Conservation (phyloP, 2,113 vertebrate species). For the Misgurnus anguillicaudatus region DNA sequence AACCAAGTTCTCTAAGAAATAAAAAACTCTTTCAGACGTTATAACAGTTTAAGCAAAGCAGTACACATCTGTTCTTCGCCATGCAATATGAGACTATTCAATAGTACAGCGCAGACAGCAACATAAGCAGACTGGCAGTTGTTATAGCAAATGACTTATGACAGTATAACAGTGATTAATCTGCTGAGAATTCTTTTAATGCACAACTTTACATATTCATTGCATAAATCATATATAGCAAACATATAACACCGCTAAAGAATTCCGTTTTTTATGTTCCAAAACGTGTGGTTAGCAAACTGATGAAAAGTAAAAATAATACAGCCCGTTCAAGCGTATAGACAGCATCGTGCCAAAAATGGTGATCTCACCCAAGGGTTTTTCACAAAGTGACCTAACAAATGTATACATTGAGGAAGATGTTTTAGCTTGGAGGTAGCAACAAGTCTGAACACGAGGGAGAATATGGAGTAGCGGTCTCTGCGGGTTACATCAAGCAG, state of each 20-base stretch:
- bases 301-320: not conserved
- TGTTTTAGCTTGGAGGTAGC: not conserved
- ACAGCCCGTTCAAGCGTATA: not conserved
- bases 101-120: conserved; percentile 29
- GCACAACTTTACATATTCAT: conserved; percentile 27
- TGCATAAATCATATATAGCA: conserved; percentile 3
- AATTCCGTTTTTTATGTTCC: not conserved
- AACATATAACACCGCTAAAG: not conserved
- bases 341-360: not conserved
- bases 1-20: not conserved
- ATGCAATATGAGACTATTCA: conserved; percentile 40
- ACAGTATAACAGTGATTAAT: conserved; percentile 52
- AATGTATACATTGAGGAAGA: conserved; percentile 16
- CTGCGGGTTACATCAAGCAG: conserved; percentile 23
- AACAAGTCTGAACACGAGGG: not conserved
- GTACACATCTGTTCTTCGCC: conserved; percentile 48
- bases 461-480: conserved; percentile 1
- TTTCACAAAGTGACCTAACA: conserved; percentile 31
- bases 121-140: conserved; percentile 51
- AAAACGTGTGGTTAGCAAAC: not conserved
- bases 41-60: conserved; percentile 10
- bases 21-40: not conserved
- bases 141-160: conserved; percentile 51
- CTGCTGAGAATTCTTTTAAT: conserved; percentile 51
- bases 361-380: conserved; percentile 33